phyloP scores from a whole-genome alignment of 2,797 vertebrate genomes.

The Centropyge bicolor region DNA sequence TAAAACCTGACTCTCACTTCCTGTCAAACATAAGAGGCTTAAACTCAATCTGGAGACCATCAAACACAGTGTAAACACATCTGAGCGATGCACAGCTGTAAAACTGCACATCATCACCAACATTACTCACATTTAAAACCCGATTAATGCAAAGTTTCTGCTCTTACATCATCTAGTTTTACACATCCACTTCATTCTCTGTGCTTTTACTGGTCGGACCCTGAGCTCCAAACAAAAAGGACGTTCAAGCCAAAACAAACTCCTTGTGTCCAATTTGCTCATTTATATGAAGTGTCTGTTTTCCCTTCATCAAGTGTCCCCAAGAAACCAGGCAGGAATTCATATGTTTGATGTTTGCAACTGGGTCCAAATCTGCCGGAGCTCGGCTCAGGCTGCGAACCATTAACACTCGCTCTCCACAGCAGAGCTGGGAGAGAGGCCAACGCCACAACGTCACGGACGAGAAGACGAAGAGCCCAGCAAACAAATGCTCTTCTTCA shows the following conservation, averaged over 20 bases:
- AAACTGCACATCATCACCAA: constrained; percentile 3
- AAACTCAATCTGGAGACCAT: constrained; percentile 33
- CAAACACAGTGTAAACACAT: constrained; percentile 13
- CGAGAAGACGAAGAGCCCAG: constrained; percentile 12
- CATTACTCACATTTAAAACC: constrained; percentile 8
- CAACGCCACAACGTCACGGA: constrained; percentile 40
- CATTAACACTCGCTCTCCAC: constrained; percentile 55
- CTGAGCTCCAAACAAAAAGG: constrained; percentile 27
- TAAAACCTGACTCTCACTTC: constrained; percentile 23
- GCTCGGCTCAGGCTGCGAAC: constrained; percentile 60
- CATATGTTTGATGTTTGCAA: constrained; percentile 58
- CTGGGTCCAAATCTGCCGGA: constrained; percentile 73
- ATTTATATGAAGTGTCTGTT: constrained; percentile 45
- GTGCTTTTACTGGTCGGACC: not conserved
- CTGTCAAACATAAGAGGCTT: constrained; percentile 18
- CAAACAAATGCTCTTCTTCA: constrained; percentile 27
- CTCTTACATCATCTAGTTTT: constrained; percentile 38
- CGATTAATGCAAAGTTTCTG: not conserved
- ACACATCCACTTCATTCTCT: not conserved
- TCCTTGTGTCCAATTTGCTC: constrained; percentile 48
- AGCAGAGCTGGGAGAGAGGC: constrained; percentile 50
- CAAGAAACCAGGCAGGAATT: constrained; percentile 53
- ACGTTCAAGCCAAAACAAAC: constrained; percentile 41
- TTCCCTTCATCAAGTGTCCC: constrained; percentile 24
- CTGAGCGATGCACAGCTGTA: constrained; percentile 35